Evolutionary conservation across 1,140 invertebrate genomes (phyloP).

Genomic region (Drosophila pectinifera): DNA sequence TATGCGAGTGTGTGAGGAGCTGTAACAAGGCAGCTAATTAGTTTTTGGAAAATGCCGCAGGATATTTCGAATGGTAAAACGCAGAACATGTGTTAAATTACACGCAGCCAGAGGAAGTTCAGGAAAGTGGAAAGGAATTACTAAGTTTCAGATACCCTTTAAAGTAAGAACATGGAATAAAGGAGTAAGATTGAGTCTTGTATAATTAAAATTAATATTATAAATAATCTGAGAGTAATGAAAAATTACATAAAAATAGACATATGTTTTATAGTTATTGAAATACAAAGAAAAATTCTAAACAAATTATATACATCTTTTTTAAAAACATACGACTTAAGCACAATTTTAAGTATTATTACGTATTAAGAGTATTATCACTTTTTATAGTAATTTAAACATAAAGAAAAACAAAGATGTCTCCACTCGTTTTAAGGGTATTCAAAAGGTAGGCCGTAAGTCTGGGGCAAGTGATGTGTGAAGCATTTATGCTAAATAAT

Average conservation of each 20-base stretch:
- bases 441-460: background rate
- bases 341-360: background rate
- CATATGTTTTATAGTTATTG: too few species aligned
- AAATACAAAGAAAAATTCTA: too few species aligned
- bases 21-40: slow-evolving; percentile 70
- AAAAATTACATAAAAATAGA: too few species aligned
- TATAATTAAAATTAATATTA: too few species aligned
- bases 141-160: background rate
- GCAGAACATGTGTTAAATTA: slow-evolving; percentile 75
- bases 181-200: too few species aligned
- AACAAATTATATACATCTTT: too few species aligned
- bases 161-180: background rate
- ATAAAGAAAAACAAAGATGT: background rate
- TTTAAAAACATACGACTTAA: too few species aligned
- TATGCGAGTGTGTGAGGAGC: slow-evolving; percentile 7
- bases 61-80: slow-evolving; percentile 63
- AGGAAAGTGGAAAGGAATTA: background rate
- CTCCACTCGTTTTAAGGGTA: background rate
- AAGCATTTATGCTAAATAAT: slow-evolving; percentile 76
- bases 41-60: slow-evolving; percentile 74
- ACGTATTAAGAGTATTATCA: too few species aligned
- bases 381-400: background rate
- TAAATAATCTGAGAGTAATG: too few species aligned
- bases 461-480: slow-evolving; percentile 12
- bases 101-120: slow-evolving; percentile 15